Evolutionary conservation across 1,140 invertebrate genomes (phyloP).

Genomic region (Drosophila ercepeae): DNA sequence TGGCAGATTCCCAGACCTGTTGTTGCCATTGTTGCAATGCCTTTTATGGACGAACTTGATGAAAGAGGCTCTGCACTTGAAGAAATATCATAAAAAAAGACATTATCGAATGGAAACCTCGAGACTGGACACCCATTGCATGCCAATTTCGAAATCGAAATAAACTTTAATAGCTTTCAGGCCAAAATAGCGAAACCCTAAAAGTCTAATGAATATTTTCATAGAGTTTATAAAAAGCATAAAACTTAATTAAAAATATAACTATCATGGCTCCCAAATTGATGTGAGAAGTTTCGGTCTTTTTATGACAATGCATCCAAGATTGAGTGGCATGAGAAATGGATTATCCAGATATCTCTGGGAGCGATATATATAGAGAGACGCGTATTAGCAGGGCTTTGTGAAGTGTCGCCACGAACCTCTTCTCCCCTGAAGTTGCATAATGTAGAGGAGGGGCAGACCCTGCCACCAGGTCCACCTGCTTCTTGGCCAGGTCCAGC

Average conservation of each 20-base stretch:
- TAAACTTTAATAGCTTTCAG: neutral
- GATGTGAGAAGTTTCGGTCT: conserved; percentile 2
- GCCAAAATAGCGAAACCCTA: neutral
- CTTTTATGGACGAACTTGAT: conserved; percentile 31
- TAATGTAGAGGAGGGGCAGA: conserved; percentile 4
- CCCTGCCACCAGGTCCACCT: neutral
- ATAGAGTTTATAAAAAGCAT: neutral
- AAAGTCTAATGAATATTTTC: neutral
- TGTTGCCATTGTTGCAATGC: neutral
- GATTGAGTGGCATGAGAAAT: neutral
- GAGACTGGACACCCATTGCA: neutral
- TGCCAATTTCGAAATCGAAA: neutral
- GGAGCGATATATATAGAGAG: neutral
- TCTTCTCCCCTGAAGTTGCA: conserved; percentile 7
- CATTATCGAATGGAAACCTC: neutral
- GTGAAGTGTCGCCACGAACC: conserved; percentile 27
- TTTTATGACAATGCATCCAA: no score
- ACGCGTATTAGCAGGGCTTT: conserved; percentile 24
- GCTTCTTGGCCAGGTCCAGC: neutral
- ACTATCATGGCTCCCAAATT: neutral
- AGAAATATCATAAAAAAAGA: neutral
- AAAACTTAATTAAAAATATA: neutral
- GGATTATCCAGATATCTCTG: neutral
- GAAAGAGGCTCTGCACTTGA: neutral
- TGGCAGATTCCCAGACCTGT: conserved; percentile 18